Conservation (phyloP, 2,113 vertebrate species). For the Clinocottus analis region DNA sequence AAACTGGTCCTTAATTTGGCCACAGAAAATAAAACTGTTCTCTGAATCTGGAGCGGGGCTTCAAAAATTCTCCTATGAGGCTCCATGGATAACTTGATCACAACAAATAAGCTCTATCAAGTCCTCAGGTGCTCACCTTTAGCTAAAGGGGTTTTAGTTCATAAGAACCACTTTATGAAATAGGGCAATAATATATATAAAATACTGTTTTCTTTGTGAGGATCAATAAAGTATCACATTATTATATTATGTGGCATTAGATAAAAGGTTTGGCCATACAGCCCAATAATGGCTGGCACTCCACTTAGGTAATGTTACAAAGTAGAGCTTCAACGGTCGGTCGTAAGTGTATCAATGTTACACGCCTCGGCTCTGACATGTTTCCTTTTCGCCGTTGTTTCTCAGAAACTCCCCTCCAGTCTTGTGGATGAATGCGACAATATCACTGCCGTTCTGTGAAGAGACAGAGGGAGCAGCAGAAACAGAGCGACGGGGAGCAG, state of each 20-base stretch:
- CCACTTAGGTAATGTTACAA: conserved; percentile 55
- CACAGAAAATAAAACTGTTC: background rate
- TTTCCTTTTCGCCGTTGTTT: conserved; percentile 12
- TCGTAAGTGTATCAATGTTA: conserved; percentile 25
- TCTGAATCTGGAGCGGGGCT: background rate
- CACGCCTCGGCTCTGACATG: conserved; percentile 20
- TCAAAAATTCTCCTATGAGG: background rate
- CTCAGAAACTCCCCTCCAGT: background rate
- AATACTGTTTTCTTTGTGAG: conserved; percentile 1
- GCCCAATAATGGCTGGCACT: conserved; percentile 33
- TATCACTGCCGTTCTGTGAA: background rate
- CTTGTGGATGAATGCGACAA: background rate
- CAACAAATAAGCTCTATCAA: background rate
- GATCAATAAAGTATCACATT: conserved; percentile 55
- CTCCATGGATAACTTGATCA: background rate
- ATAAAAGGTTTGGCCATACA: conserved; percentile 37
- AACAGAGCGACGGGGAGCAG: background rate
- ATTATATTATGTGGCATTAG: conserved; percentile 55
- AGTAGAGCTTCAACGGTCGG: conserved; percentile 32
- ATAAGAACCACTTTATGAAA: conserved; percentile 28
- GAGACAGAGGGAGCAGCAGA: background rate
- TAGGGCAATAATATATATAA: background rate
- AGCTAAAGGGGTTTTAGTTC: no score
- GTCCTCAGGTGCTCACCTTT: background rate
- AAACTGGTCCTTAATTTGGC: background rate